Base-by-base conservation (phyloP, 2,888 invertebrate species). In the Lissonota sp. region DNA sequence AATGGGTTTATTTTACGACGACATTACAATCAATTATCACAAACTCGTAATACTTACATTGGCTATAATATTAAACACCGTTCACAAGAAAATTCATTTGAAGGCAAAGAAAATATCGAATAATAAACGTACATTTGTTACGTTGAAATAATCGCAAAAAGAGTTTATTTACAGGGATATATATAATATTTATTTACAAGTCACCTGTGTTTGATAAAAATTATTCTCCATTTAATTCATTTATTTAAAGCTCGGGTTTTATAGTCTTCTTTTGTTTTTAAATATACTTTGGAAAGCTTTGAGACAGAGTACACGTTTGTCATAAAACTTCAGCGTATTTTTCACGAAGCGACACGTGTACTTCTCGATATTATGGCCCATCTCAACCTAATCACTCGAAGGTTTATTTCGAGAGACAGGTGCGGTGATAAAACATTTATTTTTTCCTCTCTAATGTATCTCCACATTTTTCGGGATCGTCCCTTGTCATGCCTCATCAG, bases 11-110 rank as follows among this genome's bases (percentile, higher is more conserved):
- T 85, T 85, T 81, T 84, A 81, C 26, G 84, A 86, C 83, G 83
- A 85, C 77, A 82, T 85, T 84, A 87, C 86, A 87, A 26, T 72
- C 83, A 86, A 84, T 88, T 91, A 91, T 91, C 91, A 91, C 90
- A 91, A 90, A 90, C 85, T 83, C 84, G 83, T 88, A 88, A 88
- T 87, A 87, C 86, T 87, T 26, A 87, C 72, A 64, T 85, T 84
- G 88, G 85, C 80, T 62, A 82, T 79, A 64, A 83, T 40, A 82
- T 82, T 84, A 84, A 71, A 85, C 84, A 86, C 85, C 82, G 86
- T 88, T 86, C 87, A 72, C 64, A 69, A 80, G 72, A 80, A 80
- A 82, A 72, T 77, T 66, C 62, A 58, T 66, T 5, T 63, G 10
- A 40, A 55, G 44, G 58, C 67, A 10, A 64, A 71, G 42, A 46